Percentiles rank a stretch among this genome's conserved stretches.
phyloP scores from a whole-genome alignment of 2,113 vertebrate genomes.

The Turnix velox region DNA sequence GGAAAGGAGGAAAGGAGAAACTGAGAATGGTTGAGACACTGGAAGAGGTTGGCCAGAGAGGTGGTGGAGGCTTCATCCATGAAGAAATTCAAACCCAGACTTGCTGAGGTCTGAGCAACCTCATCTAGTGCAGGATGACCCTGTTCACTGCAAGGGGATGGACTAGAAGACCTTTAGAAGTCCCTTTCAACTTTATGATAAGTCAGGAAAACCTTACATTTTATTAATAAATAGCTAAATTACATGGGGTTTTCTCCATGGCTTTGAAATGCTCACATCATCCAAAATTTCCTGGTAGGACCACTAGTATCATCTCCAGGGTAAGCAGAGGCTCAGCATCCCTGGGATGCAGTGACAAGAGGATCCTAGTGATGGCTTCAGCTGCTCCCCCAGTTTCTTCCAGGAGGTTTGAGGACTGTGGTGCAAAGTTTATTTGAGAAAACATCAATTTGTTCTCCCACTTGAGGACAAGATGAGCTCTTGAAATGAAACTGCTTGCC shows the following conservation, averaged over 20 bases:
- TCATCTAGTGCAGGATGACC: too few species aligned
- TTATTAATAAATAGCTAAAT: neutral
- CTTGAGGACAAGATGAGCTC: conserved; percentile 45
- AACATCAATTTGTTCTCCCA: conserved; percentile 37
- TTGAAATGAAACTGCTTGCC: conserved; percentile 40
- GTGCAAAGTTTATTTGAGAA: conserved; percentile 37
- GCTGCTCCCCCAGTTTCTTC: neutral
- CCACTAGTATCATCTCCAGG: accelerated
- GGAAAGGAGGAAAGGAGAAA: too few species aligned
- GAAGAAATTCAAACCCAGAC: too few species aligned
- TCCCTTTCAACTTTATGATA: neutral
- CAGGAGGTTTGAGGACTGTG: neutral
- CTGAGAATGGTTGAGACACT: too few species aligned
- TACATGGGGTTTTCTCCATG: accelerated
- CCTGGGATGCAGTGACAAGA: neutral
- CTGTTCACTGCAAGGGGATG: too few species aligned
- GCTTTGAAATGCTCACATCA: accelerated
- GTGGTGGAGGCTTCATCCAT: too few species aligned
- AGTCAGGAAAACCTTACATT: neutral
- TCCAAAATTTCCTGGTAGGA: neutral
- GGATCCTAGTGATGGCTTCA: accelerated
- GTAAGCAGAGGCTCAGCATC: neutral
- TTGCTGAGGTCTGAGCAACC: too few species aligned
- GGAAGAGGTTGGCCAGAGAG: too few species aligned
- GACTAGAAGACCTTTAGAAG: too few species aligned